Conservation (phyloP, 2,888 invertebrate species). For the Cryptus armator region DNA sequence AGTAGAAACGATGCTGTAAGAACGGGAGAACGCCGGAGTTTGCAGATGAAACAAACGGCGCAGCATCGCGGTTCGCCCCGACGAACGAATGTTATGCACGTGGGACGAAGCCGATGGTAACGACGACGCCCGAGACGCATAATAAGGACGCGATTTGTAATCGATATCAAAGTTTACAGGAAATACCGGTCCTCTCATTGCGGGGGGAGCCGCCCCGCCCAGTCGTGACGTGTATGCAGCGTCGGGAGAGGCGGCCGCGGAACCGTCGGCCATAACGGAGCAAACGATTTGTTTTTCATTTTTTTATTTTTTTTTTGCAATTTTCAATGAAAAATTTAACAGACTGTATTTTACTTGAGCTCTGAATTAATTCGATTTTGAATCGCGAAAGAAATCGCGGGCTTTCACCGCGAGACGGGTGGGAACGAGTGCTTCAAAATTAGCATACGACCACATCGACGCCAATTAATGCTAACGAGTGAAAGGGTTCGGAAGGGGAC, state of each 20-base stretch:
- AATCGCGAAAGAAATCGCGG: constrained; percentile 3
- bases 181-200: constrained; percentile 62
- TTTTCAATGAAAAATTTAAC: constrained; percentile 40
- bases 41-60: constrained; percentile 5
- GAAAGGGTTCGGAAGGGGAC: not conserved
- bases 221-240: constrained; percentile 7
- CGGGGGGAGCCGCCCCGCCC: constrained; percentile 15
- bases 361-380: constrained; percentile 20
- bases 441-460: constrained; percentile 35
- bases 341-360: not conserved
- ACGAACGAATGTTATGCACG: constrained; percentile 18
- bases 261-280: constrained; percentile 55
- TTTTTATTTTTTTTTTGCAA: not conserved
- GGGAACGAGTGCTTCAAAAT: constrained; percentile 37
- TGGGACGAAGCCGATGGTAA: constrained; percentile 25
- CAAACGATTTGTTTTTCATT: not conserved
- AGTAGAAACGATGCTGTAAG: too few species aligned
- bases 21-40: too few species aligned
- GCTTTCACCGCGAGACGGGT: not conserved
- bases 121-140: constrained; percentile 63
- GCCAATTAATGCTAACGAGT: constrained; percentile 55
- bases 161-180: constrained; percentile 71
- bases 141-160: constrained; percentile 72
- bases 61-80: not conserved
- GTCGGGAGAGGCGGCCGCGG: not conserved